Conservation (phyloP, 53 echinoderm and acorn worm genomes). For the Pentamera pediparva region DNA sequence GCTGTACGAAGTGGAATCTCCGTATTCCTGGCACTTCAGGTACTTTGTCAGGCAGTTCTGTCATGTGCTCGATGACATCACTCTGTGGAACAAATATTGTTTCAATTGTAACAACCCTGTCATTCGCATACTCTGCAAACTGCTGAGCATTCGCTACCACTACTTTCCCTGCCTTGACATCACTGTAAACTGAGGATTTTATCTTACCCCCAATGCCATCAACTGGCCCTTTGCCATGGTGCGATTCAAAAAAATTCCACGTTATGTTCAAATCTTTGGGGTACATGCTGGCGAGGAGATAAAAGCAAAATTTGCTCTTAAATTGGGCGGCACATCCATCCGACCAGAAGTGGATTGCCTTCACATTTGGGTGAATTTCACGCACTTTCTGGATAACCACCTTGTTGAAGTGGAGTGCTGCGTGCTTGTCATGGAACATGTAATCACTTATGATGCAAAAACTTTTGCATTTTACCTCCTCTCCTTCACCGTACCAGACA, state of each 20-base stretch:
- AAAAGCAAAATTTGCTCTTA: conserved; percentile 19
- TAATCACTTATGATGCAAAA: not conserved
- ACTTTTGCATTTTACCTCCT: not conserved
- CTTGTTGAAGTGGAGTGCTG: not conserved
- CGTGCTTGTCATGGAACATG: not conserved
- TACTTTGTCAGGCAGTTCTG: not conserved
- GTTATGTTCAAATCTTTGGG: not conserved
- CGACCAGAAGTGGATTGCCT: conserved; percentile 31
- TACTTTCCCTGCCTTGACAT: not conserved
- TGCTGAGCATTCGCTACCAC: not conserved
- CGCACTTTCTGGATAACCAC: not conserved
- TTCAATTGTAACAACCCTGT: not conserved
- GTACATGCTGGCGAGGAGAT: not conserved
- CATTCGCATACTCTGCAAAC: not conserved
- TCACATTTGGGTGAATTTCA: not conserved
- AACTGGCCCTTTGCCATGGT: conserved; percentile 8
- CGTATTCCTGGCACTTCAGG: not conserved
- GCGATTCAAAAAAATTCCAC: not conserved
- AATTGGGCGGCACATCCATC: conserved; percentile 31
- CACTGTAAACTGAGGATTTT: conserved; percentile 17
- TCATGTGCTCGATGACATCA: not conserved
- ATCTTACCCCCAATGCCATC: conserved; percentile 30
- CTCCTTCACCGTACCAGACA: conserved; percentile 21
- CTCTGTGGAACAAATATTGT: not conserved
- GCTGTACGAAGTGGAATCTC: not conserved